These are phyloP conservation scores for Alviniconcha marisindica DNA, from an alignment of 1,140 invertebrate species.

Conservation along the genomic window DNA sequence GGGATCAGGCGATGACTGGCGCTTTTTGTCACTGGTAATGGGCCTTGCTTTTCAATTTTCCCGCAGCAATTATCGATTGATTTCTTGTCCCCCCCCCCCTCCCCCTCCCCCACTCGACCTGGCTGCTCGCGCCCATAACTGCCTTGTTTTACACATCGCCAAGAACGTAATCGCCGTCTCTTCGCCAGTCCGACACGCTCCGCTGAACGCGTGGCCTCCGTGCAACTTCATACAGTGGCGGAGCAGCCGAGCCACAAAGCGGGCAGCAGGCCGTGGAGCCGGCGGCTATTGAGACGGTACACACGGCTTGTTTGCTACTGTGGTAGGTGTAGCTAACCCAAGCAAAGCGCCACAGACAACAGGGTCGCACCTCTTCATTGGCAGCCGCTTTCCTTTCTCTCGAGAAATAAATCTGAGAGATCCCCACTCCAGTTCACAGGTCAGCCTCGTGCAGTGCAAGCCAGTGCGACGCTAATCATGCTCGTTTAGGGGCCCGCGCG, in stretches of 20 bases:
- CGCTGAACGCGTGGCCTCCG: background rate
- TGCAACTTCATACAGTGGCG: background rate
- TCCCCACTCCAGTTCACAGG: constrained; percentile 43
- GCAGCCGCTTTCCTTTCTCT: constrained; percentile 34
- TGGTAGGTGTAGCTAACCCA: constrained; percentile 27
- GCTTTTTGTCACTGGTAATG: constrained; percentile 36
- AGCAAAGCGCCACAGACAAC: constrained; percentile 11
- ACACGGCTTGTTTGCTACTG: constrained; percentile 1
- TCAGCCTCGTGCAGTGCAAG: constrained; percentile 51
- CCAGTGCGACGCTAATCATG: constrained; percentile 42
- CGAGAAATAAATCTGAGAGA: constrained; percentile 45
- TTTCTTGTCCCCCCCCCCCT: background rate
- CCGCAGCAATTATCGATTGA: constrained; percentile 29
- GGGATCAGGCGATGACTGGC: constrained; percentile 35
- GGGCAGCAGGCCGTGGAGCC: no score
- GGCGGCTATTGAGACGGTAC: background rate
- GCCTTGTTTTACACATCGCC: constrained; percentile 25
- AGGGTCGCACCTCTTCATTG: constrained; percentile 32
- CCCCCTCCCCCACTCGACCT: background rate
- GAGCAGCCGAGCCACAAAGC: no score
- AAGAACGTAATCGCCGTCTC: no score
- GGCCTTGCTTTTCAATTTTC: constrained; percentile 38
- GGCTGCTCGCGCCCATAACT: background rate
- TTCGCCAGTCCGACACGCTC: background rate
- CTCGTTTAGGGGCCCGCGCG: constrained; percentile 40